A percentile compares a stretch with the other conserved stretches of the same genome.
phyloP scores from a whole-genome alignment of 2,113 vertebrate species.

The Garra rufa region DNA sequence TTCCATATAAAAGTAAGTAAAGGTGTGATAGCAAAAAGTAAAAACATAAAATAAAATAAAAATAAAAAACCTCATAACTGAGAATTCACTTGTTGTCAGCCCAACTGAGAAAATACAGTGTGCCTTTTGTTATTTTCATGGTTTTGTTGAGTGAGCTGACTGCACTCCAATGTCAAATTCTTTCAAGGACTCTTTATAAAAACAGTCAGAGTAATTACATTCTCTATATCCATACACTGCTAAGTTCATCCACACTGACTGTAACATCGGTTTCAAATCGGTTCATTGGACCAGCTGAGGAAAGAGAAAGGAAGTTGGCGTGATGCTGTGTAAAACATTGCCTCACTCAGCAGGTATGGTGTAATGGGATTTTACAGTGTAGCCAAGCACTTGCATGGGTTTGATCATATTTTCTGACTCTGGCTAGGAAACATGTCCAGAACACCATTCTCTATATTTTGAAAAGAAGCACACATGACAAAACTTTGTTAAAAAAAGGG shows the following conservation, averaged over 20 bases:
- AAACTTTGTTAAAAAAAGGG: neutral
- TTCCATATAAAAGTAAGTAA: neutral
- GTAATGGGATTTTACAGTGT: conserved; percentile 46
- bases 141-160: conserved; percentile 3
- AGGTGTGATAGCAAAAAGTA: neutral
- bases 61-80: too few relatives aligned
- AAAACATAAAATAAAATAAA: neutral
- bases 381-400: conserved; percentile 1
- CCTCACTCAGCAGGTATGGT: conserved; percentile 44
- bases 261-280: neutral
- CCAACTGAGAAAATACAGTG: neutral
- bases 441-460: neutral
- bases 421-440: neutral
- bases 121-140: neutral
- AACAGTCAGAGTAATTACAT: neutral
- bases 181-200: conserved; percentile 23
- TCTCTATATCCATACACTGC: neutral
- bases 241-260: neutral
- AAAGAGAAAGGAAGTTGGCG: neutral
- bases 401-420: conserved; percentile 46
- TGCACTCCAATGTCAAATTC: neutral
- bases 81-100: neutral
- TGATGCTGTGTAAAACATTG: conserved; percentile 31
- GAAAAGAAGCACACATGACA: neutral
- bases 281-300: neutral